Evolutionary conservation across 2,797 vertebrate genomes (phyloP).

Genomic region (Anisognathus igniventris): DNA sequence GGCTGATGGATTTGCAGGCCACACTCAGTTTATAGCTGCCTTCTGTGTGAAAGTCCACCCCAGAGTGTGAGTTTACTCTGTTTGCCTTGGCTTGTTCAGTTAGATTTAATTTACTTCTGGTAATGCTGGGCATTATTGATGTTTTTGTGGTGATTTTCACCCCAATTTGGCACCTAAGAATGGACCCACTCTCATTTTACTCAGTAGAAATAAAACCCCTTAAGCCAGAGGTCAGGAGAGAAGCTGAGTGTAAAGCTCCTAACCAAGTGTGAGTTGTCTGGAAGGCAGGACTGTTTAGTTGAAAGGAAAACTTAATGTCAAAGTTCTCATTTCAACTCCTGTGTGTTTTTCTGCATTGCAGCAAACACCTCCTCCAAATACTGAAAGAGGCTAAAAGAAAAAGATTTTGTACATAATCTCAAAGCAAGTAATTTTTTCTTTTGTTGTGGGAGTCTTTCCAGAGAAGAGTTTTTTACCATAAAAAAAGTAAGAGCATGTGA

Average conservation of each 20-base stretch:
- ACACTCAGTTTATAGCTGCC: slow-evolving; percentile 54
- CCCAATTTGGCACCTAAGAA: neutral
- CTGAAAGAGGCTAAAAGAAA: neutral
- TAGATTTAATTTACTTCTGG: slow-evolving; percentile 14
- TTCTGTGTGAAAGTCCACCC: slow-evolving; percentile 53
- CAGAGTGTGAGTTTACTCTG: slow-evolving; percentile 7
- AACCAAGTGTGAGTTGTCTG: neutral
- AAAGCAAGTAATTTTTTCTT: neutral
- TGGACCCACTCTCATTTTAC: neutral
- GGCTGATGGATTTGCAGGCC: slow-evolving; percentile 57
- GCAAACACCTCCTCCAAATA: neutral
- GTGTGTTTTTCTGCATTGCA: neutral
- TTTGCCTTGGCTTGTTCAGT: slow-evolving; percentile 17
- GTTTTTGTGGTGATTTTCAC: neutral
- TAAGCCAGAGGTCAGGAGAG: slow-evolving; percentile 6
- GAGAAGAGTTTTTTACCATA: neutral
- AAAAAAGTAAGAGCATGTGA: neutral
- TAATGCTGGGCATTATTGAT: neutral
- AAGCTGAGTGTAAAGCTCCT: neutral
- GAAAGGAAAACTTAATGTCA: neutral
- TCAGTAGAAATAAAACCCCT: neutral
- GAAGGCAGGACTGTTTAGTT: neutral
- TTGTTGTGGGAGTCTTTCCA: neutral
- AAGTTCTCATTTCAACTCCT: neutral
- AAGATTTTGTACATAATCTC: neutral